Conservation (phyloP, 1,140 invertebrate genomes). For the Carposina sasakii region DNA sequence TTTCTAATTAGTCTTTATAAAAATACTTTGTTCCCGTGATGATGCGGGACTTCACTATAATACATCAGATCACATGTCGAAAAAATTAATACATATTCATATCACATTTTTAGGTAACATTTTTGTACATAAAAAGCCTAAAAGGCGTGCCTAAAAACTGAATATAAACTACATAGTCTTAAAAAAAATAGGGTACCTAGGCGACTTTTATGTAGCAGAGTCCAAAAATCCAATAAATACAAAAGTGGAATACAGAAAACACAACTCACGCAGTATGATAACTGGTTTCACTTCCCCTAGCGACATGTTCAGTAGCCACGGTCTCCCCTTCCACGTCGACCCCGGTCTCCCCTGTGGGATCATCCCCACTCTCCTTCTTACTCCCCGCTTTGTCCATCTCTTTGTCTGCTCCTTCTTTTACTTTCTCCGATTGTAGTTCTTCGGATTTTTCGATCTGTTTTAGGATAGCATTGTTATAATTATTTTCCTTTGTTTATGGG, state of each 20-base stretch:
- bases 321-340: constrained; percentile 85
- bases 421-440: constrained; percentile 70
- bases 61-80: no score
- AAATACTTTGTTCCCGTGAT: no score
- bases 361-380: constrained; percentile 64
- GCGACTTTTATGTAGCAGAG: no score
- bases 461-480: no score
- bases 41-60: no score
- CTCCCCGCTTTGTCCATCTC: constrained; percentile 71
- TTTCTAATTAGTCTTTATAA: no score
- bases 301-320: constrained; percentile 78
- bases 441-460: constrained; percentile 66
- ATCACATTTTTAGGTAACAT: not conserved
- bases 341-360: constrained; percentile 63
- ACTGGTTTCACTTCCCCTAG: constrained; percentile 80
- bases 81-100: not conserved
- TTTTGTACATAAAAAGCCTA: constrained; percentile 8
- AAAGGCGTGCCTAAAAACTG: no score
- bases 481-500: no score
- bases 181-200: no score
- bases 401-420: constrained; percentile 66
- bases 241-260: not conserved
- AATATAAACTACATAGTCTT: no score
- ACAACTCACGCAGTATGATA: constrained; percentile 71
- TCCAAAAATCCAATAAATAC: constrained; percentile 11